Evolutionary conservation across 2,888 invertebrate species (phyloP).

Genomic region (Frankliniella fusca): DNA sequence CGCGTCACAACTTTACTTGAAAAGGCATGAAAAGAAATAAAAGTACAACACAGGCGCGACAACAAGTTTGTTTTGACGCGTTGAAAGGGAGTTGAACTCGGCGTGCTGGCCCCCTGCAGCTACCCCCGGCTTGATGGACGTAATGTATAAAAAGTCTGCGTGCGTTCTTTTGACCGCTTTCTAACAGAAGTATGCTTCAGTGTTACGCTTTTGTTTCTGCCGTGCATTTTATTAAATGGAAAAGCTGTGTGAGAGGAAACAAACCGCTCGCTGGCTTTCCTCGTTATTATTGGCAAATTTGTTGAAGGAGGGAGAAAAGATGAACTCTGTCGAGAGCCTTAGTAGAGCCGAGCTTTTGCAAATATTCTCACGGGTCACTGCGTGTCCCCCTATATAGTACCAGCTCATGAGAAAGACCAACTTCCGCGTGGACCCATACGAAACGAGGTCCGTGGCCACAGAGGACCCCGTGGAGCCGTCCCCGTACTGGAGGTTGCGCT

Average conservation of each 20-base stretch:
- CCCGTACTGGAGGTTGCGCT: background rate
- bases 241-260: no score
- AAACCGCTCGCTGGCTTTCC: no score
- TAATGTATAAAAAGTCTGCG: background rate
- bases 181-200: background rate
- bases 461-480: background rate
- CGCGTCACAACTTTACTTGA: background rate
- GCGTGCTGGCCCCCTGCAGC: background rate
- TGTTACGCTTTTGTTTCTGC: background rate
- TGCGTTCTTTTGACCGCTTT: background rate
- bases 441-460: background rate
- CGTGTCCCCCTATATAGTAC: background rate
- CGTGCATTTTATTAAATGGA: no score
- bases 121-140: background rate
- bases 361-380: background rate
- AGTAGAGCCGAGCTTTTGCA: no score
- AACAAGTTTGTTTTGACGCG: background rate
- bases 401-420: conserved; percentile 10
- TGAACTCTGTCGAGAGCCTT: no score
- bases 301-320: no score
- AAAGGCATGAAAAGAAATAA: no score
- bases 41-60: background rate
- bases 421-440: conserved; percentile 8
- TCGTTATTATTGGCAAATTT: no score
- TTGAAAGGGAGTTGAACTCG: background rate